phyloP scores from a whole-genome alignment of 2,797 vertebrate genomes.

The Dendrocincla fuliginosa region DNA sequence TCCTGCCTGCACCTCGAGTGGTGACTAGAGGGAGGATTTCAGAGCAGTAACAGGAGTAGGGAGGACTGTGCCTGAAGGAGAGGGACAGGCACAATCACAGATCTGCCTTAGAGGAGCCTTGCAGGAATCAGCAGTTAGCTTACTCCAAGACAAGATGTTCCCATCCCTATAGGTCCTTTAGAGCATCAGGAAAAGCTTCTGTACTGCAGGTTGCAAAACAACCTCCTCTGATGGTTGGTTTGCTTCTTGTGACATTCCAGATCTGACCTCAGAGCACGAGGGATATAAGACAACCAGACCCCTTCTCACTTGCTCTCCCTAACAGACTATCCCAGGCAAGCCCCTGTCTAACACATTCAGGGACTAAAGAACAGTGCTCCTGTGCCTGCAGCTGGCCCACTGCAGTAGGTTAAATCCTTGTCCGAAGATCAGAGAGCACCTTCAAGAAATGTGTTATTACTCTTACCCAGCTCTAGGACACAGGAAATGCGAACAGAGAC shows the following conservation, averaged over 20 bases:
- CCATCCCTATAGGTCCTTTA: neutral
- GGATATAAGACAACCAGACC: neutral
- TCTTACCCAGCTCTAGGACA: neutral
- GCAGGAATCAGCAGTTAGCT: rapidly evolving
- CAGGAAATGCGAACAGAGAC: neutral
- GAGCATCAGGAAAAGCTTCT: neutral
- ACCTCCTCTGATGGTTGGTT: neutral
- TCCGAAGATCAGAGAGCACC: neutral
- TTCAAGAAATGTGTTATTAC: neutral
- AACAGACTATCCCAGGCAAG: neutral
- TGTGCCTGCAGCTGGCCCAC: neutral
- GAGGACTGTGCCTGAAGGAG: neutral
- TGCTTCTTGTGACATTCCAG: neutral
- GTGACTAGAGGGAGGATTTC: neutral
- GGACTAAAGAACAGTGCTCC: neutral
- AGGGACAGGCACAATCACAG: neutral
- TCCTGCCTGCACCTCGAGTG: neutral
- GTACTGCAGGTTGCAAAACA: neutral
- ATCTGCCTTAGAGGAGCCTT: neutral
- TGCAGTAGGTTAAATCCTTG: neutral
- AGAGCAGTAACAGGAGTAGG: neutral
- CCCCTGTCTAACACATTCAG: neutral
- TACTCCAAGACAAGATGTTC: neutral
- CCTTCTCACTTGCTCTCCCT: neutral
- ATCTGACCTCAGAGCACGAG: neutral